A percentile compares a stretch with the other conserved stretches of the same genome.
These are phyloP conservation scores for Pteromalus puparum DNA, from an alignment of 1,140 invertebrate species.

Conservation along the genomic window DNA sequence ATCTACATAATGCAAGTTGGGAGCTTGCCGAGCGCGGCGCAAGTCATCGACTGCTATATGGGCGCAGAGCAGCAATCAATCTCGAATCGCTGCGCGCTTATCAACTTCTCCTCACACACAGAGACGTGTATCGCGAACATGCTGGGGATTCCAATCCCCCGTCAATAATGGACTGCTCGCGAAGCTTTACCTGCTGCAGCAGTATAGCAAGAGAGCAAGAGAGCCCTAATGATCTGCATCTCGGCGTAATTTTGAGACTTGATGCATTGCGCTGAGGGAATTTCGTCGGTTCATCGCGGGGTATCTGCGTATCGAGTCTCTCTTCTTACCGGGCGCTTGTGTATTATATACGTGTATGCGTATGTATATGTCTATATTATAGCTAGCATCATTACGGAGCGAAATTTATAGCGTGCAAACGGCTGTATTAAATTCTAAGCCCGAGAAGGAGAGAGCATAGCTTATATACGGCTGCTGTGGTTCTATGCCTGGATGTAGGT, in stretches of 20 bases:
- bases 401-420: constrained; percentile 4
- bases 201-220: background rate
- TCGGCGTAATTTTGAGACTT: background rate
- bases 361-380: no score
- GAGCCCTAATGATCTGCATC: background rate
- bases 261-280: background rate
- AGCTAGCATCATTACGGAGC: background rate
- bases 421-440: background rate
- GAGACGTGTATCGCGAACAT: no score
- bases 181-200: background rate
- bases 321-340: no score
- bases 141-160: background rate
- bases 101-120: no score
- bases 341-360: no score
- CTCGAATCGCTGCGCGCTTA: no score
- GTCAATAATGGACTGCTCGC: background rate
- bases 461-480: background rate
- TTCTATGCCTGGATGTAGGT: background rate
- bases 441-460: background rate
- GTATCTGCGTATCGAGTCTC: no score
- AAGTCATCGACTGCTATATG: background rate
- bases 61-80: background rate
- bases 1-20: background rate
- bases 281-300: background rate
- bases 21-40: no score